These are phyloP conservation scores for Leptoteleia sp. DNA, from an alignment of 1,140 invertebrate genomes.

Conservation along the genomic window DNA sequence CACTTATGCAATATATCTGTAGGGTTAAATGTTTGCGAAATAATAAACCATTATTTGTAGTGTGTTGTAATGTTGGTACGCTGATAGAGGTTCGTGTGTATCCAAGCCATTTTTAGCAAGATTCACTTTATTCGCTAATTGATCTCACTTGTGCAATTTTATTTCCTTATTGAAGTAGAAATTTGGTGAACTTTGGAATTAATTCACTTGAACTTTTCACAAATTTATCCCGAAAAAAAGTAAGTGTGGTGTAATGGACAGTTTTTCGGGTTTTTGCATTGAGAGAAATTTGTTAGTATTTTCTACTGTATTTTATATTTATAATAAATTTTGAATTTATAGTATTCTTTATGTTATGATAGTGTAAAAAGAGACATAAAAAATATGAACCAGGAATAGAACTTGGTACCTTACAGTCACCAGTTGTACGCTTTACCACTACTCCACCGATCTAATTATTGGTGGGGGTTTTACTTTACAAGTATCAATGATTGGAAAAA, in stretches of 20 bases:
- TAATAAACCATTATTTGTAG: too few relatives aligned
- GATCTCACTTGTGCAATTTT: conserved; percentile 30
- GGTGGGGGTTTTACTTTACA: too few relatives aligned
- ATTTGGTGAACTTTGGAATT: conserved; percentile 22
- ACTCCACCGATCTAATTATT: too few relatives aligned
- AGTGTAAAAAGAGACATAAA: too few relatives aligned
- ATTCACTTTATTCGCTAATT: conserved; percentile 50
- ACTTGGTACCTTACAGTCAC: too few relatives aligned
- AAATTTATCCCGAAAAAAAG: conserved; percentile 22
- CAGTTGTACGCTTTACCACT: too few relatives aligned
- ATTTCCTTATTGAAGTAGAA: conserved; percentile 31
- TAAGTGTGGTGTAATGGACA: conserved; percentile 10
- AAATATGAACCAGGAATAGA: too few relatives aligned
- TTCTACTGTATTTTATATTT: too few relatives aligned
- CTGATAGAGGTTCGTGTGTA: conserved; percentile 27
- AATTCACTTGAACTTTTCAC: conserved; percentile 24
- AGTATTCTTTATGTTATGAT: too few relatives aligned
- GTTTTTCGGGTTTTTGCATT: neutral
- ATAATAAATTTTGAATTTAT: too few relatives aligned
- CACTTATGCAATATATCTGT: neutral
- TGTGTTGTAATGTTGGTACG: conserved; percentile 29
- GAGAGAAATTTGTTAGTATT: too few relatives aligned
- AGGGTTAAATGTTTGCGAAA: conserved; percentile 5
- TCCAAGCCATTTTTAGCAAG: conserved; percentile 36
- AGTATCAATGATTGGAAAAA: too few relatives aligned